These are phyloP conservation scores for Sapajus apella DNA, from an alignment of 2,113 vertebrate species.

Conservation along the genomic window DNA sequence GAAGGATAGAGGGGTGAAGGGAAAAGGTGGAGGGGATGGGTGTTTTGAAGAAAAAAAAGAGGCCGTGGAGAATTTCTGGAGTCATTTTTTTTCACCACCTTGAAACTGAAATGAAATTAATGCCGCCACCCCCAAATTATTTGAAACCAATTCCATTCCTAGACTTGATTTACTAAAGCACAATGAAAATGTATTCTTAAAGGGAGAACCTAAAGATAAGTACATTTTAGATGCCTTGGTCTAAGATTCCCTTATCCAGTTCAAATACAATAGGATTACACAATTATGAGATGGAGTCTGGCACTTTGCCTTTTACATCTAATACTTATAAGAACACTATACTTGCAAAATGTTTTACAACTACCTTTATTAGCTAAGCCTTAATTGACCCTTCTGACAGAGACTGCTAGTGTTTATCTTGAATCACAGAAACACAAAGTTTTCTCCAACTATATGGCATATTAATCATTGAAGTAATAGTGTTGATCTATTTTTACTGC, in stretches of 20 bases:
- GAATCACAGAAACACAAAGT: not conserved
- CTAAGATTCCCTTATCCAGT: not conserved
- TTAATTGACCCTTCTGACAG: not conserved
- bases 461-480: not conserved
- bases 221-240: not conserved
- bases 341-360: not conserved
- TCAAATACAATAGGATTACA: not conserved
- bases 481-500: not conserved
- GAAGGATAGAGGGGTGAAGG: not conserved
- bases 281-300: not conserved
- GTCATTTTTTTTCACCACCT: not conserved
- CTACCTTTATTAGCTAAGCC: not conserved
- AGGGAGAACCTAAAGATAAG: not conserved
- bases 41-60: conserved; percentile 18
- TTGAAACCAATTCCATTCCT: not conserved
- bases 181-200: conserved; percentile 7
- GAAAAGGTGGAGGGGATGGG: not conserved
- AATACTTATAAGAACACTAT: not conserved
- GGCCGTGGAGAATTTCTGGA: not conserved
- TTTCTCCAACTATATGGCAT: not conserved
- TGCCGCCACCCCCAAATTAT: not conserved
- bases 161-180: not conserved
- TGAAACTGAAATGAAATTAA: conserved; percentile 37
- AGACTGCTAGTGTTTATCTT: not conserved
- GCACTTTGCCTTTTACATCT: not conserved